Evolutionary conservation across 35 echinoderm and acorn worm genomes (phyloP), one percentile per base, ranked within the genome.

Genomic region (Apostichopus californicus): DNA sequence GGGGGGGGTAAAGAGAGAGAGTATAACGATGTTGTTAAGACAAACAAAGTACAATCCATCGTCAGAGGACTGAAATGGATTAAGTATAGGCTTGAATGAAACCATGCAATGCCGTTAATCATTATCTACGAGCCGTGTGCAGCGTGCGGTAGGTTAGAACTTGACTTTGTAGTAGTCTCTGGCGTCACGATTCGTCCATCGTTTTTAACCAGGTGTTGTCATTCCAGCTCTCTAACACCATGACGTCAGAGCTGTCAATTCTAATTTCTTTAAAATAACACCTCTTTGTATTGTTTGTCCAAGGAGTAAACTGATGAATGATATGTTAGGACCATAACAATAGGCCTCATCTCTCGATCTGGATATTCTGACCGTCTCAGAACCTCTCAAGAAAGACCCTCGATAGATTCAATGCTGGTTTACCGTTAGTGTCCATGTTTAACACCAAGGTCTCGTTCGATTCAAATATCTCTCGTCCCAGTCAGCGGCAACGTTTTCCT

Each of bases 231-330:
- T 2, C 58, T 61, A 61, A 61, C 58, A 61, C 14, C 6, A 6
- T 75, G 71, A 75, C 71, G 71, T 75, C 71, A 75, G 6, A n/a
- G 15, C 71, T 75, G 71, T 75, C 71, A 75, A 22, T 75, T 75
- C 71, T 75, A 75, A 18, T 75, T 75, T 75, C 12, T 75, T 8
- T 75, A 18, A 14, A 75, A 75, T 22, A 75, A 75, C 12, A 75
- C 20, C 3, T 68, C 64, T 68, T 68, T 18, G 11, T 18, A 18
- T 68, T 68, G 64, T 68, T 68, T 68, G 64, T 68, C 64, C 64
- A 68, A 68, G 11, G 64, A 68, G 8, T 68, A 14, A 0, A 18
- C 18, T 9, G 64, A 14, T 68, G 64, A 68, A 68, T 68, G 64
- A 68, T 68, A 68, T 68, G 64, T 5, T 18, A 46, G 64, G 64